A percentile compares a stretch with the other conserved stretches of the same genome.
Evolutionary conservation across 1,140 invertebrate species (phyloP).

Genomic region (Lordiphosa clarofinis): DNA sequence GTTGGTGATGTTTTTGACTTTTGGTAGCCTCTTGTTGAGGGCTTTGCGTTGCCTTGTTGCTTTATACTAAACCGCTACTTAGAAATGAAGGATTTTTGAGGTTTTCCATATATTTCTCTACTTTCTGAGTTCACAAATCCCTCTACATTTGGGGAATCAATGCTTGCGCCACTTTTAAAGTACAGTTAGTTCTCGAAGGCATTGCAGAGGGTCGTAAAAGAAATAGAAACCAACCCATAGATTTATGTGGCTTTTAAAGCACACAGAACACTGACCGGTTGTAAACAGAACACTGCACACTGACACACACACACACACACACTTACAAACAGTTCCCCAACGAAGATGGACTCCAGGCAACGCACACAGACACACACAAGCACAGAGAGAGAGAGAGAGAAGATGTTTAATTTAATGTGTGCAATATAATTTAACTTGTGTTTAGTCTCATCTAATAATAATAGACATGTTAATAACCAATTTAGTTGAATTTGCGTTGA

Average conservation of each 20-base stretch:
- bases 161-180: no score
- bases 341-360: conserved; percentile 15
- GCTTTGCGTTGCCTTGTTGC: no score
- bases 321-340: not conserved
- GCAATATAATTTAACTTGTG: conserved; percentile 63
- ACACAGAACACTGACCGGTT: conserved; percentile 46
- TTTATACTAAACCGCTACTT: no score
- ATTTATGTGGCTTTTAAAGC: conserved; percentile 25
- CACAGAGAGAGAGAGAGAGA: conserved; percentile 18
- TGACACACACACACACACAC: conserved; percentile 17
- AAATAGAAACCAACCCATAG: conserved; percentile 3
- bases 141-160: no score
- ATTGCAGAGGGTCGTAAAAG: no score
- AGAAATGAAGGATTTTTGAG: no score
- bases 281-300: conserved; percentile 29
- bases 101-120: no score
- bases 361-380: conserved; percentile 28
- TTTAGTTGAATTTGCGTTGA: conserved; percentile 75
- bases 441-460: conserved; percentile 57
- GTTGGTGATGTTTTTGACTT: no score
- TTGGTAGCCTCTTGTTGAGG: no score
- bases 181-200: no score
- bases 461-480: conserved; percentile 73
- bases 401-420: conserved; percentile 53
- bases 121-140: no score